phyloP scores from a whole-genome alignment of 2,113 vertebrate species.

The Chamaea fasciata region DNA sequence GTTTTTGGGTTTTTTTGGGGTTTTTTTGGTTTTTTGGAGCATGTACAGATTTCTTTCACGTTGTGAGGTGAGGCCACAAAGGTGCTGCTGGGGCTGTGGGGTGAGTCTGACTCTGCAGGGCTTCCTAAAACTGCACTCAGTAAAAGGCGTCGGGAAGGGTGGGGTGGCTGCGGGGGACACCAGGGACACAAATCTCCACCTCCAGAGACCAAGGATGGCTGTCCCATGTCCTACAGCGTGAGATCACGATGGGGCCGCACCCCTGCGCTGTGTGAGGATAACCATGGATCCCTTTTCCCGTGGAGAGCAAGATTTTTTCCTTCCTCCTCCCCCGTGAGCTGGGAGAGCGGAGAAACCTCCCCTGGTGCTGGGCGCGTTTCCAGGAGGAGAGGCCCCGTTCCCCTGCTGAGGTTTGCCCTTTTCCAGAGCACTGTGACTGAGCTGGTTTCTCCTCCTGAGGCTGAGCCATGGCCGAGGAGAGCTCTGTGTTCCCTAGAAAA shows the following conservation, averaged over 20 bases:
- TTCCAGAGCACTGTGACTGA: not conserved
- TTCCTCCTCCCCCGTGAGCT: not conserved
- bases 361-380: not conserved
- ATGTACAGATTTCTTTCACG: not conserved
- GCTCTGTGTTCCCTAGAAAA: not conserved
- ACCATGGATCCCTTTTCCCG: not conserved
- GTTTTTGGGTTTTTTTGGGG: not conserved
- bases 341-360: not conserved
- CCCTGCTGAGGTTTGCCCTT: not conserved
- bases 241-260: not conserved
- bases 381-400: not conserved
- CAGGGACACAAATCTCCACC: not conserved
- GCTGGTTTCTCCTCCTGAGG: constrained; percentile 12
- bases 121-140: not conserved
- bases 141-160: not conserved
- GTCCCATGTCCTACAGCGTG: fast-evolving
- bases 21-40: not conserved
- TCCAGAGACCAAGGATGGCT: not conserved
- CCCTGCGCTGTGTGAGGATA: not conserved
- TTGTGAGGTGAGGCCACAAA: not conserved
- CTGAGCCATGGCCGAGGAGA: not conserved
- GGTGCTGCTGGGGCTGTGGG: fast-evolving
- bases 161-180: not conserved
- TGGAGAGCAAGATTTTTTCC: not conserved
- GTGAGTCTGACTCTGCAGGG: not conserved